Conservation (phyloP, 2,113 vertebrate genomes). For the Columbina picui region DNA sequence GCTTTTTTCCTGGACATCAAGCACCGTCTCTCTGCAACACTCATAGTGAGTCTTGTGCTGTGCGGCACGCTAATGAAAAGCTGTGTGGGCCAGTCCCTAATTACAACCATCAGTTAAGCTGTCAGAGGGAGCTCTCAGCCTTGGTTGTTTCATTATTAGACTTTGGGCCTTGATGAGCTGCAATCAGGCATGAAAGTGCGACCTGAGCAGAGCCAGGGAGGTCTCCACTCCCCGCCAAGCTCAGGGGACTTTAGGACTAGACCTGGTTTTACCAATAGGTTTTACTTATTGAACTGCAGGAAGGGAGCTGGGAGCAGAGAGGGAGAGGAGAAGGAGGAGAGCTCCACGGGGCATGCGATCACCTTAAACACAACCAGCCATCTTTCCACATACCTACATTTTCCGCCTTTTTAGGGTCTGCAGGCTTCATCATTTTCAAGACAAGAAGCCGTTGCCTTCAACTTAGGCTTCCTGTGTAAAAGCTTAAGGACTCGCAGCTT, state of each 20-base stretch:
- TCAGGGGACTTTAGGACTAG: neutral
- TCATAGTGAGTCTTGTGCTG: neutral
- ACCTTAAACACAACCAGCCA: neutral
- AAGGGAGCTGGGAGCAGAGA: neutral
- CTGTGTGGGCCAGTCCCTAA: conserved; percentile 48
- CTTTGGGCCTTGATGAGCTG: conserved; percentile 49
- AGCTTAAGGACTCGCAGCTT: neutral
- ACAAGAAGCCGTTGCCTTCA: neutral
- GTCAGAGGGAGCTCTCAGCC: conserved; percentile 48
- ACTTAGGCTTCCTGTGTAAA: neutral
- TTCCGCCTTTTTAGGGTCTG: neutral
- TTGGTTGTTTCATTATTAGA: conserved; percentile 48
- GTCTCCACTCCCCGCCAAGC: neutral
- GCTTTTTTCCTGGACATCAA: neutral
- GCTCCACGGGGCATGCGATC: accelerated
- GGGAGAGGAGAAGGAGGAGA: neutral
- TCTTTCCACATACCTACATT: neutral
- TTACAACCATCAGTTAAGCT: conserved; percentile 66
- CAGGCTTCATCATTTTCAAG: neutral
- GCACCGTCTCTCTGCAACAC: neutral
- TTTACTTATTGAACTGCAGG: neutral
- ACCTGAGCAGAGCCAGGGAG: neutral
- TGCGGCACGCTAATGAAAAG: neutral
- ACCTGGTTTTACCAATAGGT: neutral
- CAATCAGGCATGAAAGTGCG: conserved; percentile 57